Conservation (phyloP, 2,113 vertebrate species). For the Festucalex cinctus region DNA sequence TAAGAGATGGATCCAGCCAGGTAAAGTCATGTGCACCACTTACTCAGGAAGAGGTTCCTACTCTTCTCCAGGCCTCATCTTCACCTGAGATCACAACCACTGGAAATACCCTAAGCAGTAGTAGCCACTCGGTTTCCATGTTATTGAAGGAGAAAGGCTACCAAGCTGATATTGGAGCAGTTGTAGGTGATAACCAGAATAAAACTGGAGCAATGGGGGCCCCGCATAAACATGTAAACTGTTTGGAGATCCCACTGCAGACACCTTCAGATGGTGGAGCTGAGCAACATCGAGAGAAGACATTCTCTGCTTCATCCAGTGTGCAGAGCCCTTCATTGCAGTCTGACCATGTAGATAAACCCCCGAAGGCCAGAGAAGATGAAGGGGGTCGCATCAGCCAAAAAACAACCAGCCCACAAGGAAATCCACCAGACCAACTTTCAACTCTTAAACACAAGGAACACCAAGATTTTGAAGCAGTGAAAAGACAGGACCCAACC, state of each 20-base stretch:
- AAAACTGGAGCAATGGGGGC: constrained; percentile 26
- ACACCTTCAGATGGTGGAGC: constrained; percentile 38
- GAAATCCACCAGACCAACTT: constrained; percentile 30
- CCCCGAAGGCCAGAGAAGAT: constrained; percentile 28
- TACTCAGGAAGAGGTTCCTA: constrained; percentile 32
- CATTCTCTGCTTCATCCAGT: constrained; percentile 46
- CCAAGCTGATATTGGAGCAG: constrained; percentile 76
- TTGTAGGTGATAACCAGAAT: constrained; percentile 58
- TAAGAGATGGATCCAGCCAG: constrained; percentile 59
- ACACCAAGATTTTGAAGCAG: constrained; percentile 51
- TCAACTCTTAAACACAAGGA: constrained; percentile 27
- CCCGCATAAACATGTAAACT: constrained; percentile 71
- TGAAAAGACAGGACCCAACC: constrained; percentile 59
- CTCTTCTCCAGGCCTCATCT: constrained; percentile 21
- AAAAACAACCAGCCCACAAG: constrained; percentile 14
- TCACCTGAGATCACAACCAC: constrained; percentile 29
- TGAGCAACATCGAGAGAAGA: constrained; percentile 48
- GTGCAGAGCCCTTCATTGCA: constrained; percentile 18
- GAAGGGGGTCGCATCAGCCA: constrained; percentile 21
- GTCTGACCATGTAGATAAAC: constrained; percentile 22
- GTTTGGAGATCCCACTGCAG: constrained; percentile 72
- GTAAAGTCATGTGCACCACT: constrained; percentile 31
- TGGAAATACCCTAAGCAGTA: constrained; percentile 14
- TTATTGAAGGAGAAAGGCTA: constrained; percentile 76
- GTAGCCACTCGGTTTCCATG: constrained; percentile 74